A percentile compares a stretch with the other conserved stretches of the same genome.
Conservation (phyloP, 2,113 vertebrate genomes). For the Bostrychus sinensis region DNA sequence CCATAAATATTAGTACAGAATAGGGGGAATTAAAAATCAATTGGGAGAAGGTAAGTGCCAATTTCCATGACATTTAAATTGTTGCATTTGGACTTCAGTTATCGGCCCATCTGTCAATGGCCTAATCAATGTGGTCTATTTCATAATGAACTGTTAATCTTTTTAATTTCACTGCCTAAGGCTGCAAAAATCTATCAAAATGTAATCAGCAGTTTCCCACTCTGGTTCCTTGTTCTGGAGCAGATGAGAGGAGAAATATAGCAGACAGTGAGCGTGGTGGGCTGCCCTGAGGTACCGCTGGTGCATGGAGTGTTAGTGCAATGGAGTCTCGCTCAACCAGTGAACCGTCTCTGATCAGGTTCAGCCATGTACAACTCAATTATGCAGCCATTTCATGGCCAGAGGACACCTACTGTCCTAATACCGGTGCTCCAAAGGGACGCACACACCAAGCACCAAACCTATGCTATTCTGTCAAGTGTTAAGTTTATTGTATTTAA, state of each 20-base stretch:
- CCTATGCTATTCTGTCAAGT: constrained; percentile 22
- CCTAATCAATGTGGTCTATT: constrained; percentile 79
- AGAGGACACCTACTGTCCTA: constrained; percentile 74
- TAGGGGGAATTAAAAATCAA: constrained; percentile 71
- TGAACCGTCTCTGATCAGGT: constrained; percentile 81
- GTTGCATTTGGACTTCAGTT: constrained; percentile 77
- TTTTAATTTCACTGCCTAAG: constrained; percentile 81
- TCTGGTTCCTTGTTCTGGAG: constrained; percentile 51
- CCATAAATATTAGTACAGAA: constrained; percentile 64
- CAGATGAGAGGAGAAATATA: constrained; percentile 57
- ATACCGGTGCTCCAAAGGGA: constrained; percentile 64
- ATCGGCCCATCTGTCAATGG: constrained; percentile 76
- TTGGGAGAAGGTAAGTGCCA: constrained; percentile 70
- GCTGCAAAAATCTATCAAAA: constrained; percentile 83
- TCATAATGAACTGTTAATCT: constrained; percentile 86
- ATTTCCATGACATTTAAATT: constrained; percentile 75
- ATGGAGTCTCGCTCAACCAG: constrained; percentile 73
- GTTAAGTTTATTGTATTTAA: constrained; percentile 7
- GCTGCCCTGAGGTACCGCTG: constrained; percentile 65
- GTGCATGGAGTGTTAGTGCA: constrained; percentile 71
- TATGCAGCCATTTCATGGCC: constrained; percentile 80
- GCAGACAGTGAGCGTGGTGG: constrained; percentile 46
- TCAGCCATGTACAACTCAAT: constrained; percentile 82
- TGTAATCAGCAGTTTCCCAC: constrained; percentile 73
- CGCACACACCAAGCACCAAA: constrained; percentile 40